phyloP scores from a whole-genome alignment of 2,797 vertebrate genomes.

The Acestrorhynchus altus region DNA sequence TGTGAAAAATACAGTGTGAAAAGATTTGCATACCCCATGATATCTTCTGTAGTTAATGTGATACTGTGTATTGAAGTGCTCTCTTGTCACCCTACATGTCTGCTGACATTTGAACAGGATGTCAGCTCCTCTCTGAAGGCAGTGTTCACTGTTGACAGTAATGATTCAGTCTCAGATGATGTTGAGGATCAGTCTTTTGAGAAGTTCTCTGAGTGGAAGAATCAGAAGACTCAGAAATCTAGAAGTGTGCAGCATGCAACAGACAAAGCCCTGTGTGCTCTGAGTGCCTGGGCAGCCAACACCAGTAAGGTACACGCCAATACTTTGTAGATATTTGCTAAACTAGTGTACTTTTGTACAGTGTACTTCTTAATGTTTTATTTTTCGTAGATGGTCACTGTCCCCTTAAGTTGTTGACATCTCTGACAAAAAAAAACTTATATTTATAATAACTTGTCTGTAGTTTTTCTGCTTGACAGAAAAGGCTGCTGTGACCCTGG shows the following conservation, averaged over 20 bases:
- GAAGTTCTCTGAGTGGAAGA: slow-evolving; percentile 75
- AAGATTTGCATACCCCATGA: not conserved
- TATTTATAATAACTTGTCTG: slow-evolving; percentile 1
- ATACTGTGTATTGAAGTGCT: not conserved
- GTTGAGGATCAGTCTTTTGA: slow-evolving; percentile 67
- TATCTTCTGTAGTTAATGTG: not conserved
- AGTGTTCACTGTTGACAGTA: slow-evolving; percentile 39
- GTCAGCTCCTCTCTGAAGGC: slow-evolving; percentile 44
- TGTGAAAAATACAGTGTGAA: too few relatives aligned
- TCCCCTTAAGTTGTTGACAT: too few relatives aligned
- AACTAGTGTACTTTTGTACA: not conserved
- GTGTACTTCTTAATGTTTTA: too few relatives aligned
- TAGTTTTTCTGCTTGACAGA: slow-evolving; percentile 74
- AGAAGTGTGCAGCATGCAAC: slow-evolving; percentile 69
- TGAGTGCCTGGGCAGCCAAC: slow-evolving; percentile 71
- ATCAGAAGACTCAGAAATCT: slow-evolving; percentile 68
- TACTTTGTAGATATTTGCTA: not conserved
- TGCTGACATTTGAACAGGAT: slow-evolving; percentile 26
- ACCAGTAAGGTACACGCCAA: slow-evolving; percentile 67
- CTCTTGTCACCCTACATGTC: not conserved
- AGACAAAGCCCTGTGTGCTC: slow-evolving; percentile 65
- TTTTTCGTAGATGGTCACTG: too few relatives aligned
- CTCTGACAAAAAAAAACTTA: not conserved
- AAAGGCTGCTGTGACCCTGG: slow-evolving; percentile 57
- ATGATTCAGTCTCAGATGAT: slow-evolving; percentile 58